Conservation (phyloP, 2,113 vertebrate genomes). For the Archocentrus centrarchus region DNA sequence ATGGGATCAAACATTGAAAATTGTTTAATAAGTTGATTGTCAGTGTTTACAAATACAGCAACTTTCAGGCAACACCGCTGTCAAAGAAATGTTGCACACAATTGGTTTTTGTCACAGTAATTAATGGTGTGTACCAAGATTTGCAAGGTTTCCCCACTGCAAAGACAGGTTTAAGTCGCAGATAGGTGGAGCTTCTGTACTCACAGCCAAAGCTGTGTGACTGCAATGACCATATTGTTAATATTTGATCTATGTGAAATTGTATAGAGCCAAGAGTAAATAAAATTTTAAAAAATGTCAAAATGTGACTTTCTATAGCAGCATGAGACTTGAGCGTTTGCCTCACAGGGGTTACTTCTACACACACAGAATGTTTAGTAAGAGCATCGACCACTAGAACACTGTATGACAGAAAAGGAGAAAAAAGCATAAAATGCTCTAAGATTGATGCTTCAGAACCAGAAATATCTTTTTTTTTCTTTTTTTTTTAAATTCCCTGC, state of each 20-base stretch:
- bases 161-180: neutral
- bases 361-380: neutral
- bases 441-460: neutral
- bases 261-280: neutral
- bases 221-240: neutral
- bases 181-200: neutral
- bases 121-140: neutral
- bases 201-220: neutral
- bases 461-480: neutral
- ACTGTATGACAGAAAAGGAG: neutral
- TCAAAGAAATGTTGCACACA: neutral
- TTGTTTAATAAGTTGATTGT: no score
- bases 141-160: neutral
- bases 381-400: neutral
- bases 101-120: neutral
- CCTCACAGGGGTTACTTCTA: neutral
- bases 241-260: no score
- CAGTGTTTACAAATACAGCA: no score
- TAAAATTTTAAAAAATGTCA: no score
- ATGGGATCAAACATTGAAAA: no score
- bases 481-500: neutral
- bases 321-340: neutral
- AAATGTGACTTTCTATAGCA: no score
- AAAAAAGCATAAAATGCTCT: neutral
- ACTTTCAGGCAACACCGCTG: no score